Percentiles rank a stretch among this genome's conserved stretches.
These are phyloP conservation scores for Carcinoscorpius rotundicauda DNA, from an alignment of 1,140 invertebrate genomes.

Conservation along the genomic window DNA sequence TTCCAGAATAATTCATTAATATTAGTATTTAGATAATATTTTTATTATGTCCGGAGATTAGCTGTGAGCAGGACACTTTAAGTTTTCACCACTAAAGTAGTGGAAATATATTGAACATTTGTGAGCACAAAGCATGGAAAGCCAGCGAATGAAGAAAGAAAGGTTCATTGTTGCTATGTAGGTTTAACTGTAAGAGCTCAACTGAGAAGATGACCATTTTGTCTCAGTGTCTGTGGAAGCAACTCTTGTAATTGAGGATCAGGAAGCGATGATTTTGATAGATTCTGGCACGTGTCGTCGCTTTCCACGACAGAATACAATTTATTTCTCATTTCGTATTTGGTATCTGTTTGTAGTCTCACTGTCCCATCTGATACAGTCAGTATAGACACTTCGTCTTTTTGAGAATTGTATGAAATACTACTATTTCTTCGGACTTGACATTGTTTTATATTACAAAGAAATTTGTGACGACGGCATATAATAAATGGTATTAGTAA, in stretches of 20 bases:
- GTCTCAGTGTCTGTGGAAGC: background rate
- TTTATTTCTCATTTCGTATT: constrained; percentile 19
- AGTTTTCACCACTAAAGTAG: too few relatives aligned
- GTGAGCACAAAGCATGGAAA: too few relatives aligned
- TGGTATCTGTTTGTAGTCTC: constrained; percentile 12
- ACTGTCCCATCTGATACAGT: constrained; percentile 22
- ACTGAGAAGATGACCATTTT: too few relatives aligned
- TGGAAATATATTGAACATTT: too few relatives aligned
- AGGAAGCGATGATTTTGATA: constrained; percentile 1
- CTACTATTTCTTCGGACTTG: constrained; percentile 13
- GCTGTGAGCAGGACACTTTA: too few relatives aligned
- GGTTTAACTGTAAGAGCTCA: too few relatives aligned
- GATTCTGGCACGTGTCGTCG: background rate
- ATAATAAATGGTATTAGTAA: constrained; percentile 1
- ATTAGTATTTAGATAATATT: too few relatives aligned
- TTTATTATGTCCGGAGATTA: too few relatives aligned
- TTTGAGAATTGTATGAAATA: constrained; percentile 23
- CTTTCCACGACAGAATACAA: constrained; percentile 22
- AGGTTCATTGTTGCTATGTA: too few relatives aligned
- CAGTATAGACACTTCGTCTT: constrained; percentile 25
- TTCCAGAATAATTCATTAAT: too few relatives aligned
- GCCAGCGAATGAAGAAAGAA: too few relatives aligned
- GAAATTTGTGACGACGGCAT: constrained; percentile 1
- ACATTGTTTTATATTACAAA: constrained; percentile 4
- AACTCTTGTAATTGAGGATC: constrained; percentile 17